Evolutionary conservation across 2,113 vertebrate species (phyloP).

Genomic region (Embiotoca jacksoni): DNA sequence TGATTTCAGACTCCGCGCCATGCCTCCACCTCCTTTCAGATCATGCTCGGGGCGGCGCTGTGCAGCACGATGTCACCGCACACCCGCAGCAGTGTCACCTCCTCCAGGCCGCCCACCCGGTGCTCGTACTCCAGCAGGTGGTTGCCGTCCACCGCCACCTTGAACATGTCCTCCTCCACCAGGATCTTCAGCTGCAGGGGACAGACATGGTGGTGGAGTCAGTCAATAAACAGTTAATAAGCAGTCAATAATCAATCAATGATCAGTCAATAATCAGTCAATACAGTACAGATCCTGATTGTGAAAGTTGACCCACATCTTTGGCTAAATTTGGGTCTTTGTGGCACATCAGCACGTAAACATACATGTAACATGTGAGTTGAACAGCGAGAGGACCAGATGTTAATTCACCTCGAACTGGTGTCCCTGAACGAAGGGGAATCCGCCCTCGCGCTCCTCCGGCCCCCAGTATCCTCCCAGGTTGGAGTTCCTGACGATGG

Average conservation of each 20-base stretch:
- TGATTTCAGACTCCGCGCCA: conserved; percentile 8
- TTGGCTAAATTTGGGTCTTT: no score
- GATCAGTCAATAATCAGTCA: no score
- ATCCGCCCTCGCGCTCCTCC: conserved; percentile 82
- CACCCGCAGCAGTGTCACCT: conserved; percentile 82
- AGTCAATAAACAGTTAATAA: no score
- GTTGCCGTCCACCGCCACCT: conserved; percentile 84
- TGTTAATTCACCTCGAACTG: conserved; percentile 82
- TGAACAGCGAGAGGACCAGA: no score
- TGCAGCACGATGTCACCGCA: conserved; percentile 79
- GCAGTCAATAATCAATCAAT: no score
- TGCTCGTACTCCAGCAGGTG: conserved; percentile 86
- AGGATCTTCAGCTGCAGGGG: conserved; percentile 84
- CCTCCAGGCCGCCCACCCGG: conserved; percentile 81
- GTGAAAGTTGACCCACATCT: no score
- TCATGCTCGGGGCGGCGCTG: conserved; percentile 83
- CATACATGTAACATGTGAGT: no score
- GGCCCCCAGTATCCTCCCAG: conserved; percentile 83
- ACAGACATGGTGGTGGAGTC: not conserved
- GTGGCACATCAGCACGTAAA: no score
- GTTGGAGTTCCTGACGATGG: conserved; percentile 81
- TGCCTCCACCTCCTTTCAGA: conserved; percentile 57
- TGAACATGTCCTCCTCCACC: conserved; percentile 83
- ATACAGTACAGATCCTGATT: no score
- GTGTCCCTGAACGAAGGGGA: conserved; percentile 80